Percentiles rank a stretch among this genome's conserved stretches.
phyloP scores from a whole-genome alignment of 2,113 vertebrate genomes.

The Antechinus stuartii region DNA sequence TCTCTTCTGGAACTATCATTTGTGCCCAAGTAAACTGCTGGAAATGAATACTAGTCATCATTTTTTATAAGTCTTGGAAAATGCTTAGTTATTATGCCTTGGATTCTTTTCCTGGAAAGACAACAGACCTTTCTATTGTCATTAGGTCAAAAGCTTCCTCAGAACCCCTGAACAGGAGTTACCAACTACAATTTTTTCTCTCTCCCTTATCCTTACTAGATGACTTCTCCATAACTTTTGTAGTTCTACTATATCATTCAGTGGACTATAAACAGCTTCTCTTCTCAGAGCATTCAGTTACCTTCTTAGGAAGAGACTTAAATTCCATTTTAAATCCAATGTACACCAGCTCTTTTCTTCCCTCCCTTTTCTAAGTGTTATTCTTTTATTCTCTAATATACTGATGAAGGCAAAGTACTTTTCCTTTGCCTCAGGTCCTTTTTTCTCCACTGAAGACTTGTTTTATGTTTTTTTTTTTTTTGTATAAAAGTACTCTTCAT shows the following conservation, averaged over 20 bases:
- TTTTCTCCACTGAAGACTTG: not conserved
- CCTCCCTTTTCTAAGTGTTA: not conserved
- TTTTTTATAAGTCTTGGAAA: not conserved
- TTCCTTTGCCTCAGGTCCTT: not conserved
- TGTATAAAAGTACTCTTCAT: not conserved
- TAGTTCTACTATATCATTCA: not conserved
- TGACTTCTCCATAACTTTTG: not conserved
- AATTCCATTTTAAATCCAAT: not conserved
- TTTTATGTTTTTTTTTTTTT: not conserved
- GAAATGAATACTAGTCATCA: not conserved
- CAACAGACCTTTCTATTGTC: not conserved
- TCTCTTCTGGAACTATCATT: not conserved
- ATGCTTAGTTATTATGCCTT: not conserved
- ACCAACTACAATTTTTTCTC: not conserved
- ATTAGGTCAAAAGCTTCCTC: not conserved
- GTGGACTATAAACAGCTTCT: not conserved
- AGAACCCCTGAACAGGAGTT: not conserved
- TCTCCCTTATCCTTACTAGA: not conserved
- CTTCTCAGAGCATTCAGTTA: not conserved
- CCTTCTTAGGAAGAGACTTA: not conserved
- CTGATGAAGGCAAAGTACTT: not conserved
- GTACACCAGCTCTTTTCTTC: not conserved
- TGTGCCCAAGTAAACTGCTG: not conserved
- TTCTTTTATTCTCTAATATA: not conserved
- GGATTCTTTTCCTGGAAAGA: not conserved